Conservation (phyloP, 2,113 vertebrate species). For the Toxostoma redivivum region DNA sequence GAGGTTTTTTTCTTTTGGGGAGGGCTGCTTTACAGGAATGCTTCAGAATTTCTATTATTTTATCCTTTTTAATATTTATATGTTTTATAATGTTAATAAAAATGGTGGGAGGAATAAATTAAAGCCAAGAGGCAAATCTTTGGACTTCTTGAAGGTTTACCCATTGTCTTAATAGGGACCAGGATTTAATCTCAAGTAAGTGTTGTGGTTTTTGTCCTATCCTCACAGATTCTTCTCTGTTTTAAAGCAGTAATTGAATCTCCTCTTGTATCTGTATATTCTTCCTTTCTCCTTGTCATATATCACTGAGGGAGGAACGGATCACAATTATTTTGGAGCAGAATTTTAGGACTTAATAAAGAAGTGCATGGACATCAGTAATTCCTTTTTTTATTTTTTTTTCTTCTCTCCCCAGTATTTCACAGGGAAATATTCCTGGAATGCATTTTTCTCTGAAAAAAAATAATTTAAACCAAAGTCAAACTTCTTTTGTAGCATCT, state of each 20-base stretch:
- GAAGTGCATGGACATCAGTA: no score
- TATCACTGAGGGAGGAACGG: background rate
- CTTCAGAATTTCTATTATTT: background rate
- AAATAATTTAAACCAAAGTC: background rate
- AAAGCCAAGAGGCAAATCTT: background rate
- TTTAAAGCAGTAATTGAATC: background rate
- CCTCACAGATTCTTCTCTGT: background rate
- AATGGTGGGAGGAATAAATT: background rate
- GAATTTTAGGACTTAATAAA: background rate
- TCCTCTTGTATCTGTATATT: background rate
- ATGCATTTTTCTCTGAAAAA: background rate
- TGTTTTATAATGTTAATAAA: background rate
- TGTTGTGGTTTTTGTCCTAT: background rate
- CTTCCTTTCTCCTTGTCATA: background rate
- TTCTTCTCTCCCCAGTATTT: fast-evolving
- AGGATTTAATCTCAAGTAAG: background rate
- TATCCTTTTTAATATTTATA: background rate
- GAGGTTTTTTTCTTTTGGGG: background rate
- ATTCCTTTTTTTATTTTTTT: background rate
- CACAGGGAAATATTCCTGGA: background rate
- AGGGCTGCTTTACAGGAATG: background rate
- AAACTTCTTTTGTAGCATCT: background rate
- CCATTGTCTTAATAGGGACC: background rate
- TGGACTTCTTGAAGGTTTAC: background rate
- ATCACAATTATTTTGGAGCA: background rate